phyloP scores from a whole-genome alignment of 2,113 vertebrate genomes.

The Atlantisia rogersi region DNA sequence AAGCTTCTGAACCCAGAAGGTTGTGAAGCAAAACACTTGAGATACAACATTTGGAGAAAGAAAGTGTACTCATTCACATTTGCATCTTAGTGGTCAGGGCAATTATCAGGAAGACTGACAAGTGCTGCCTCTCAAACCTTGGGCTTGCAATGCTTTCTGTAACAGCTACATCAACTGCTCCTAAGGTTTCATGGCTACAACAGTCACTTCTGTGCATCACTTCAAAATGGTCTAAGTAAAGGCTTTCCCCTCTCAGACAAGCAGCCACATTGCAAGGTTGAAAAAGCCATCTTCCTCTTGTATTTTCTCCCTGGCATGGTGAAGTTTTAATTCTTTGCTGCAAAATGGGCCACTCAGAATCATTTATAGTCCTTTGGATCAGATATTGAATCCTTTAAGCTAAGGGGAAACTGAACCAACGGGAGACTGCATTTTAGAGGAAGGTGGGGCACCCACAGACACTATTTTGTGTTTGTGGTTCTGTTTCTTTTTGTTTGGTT shows the following conservation, averaged over 20 bases:
- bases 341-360: neutral
- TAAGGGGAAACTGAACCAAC: neutral
- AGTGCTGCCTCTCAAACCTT: neutral
- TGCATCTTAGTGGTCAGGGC: fast-evolving
- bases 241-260: neutral
- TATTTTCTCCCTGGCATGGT: neutral
- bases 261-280: neutral
- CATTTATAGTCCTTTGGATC: neutral
- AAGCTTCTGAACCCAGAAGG: neutral
- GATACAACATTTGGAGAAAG: neutral
- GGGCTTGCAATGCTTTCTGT: neutral
- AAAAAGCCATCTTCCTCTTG: neutral
- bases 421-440: neutral
- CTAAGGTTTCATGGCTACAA: neutral
- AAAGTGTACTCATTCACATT: neutral
- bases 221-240: neutral
- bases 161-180: neutral
- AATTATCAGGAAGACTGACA: neutral
- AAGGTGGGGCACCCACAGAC: neutral
- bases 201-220: neutral
- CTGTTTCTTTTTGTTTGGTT: neutral
- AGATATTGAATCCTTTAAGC: neutral
- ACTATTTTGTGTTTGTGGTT: neutral
- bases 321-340: neutral
- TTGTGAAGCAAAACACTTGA: neutral